These are phyloP conservation scores for Hemicrepidius hirtus DNA, from an alignment of 2,888 invertebrate species.

Conservation along the genomic window DNA sequence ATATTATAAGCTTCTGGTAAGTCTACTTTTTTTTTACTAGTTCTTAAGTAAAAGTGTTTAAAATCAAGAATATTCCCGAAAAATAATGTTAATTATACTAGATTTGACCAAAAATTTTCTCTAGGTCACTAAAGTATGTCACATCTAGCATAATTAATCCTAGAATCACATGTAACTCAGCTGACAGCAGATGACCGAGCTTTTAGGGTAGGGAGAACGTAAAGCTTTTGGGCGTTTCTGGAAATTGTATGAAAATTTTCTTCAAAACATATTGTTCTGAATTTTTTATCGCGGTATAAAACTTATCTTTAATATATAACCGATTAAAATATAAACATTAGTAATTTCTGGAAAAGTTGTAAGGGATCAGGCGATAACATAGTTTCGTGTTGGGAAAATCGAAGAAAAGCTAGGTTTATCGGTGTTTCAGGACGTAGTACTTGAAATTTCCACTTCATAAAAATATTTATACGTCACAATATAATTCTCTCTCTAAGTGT, in stretches of 20 bases:
- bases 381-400: slow-evolving; percentile 23
- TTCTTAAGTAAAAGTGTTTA: slow-evolving; percentile 20
- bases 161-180: slow-evolving; percentile 48
- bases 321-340: too few species aligned
- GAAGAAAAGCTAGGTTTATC: slow-evolving; percentile 1
- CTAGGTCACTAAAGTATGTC: slow-evolving; percentile 36
- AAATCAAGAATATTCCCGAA: background rate
- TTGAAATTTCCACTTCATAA: slow-evolving; percentile 42
- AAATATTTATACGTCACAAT: slow-evolving; percentile 36
- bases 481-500: too few species aligned
- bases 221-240: slow-evolving; percentile 31
- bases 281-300: too few species aligned
- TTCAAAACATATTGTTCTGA: slow-evolving; percentile 1
- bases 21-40: slow-evolving; percentile 55
- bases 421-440: slow-evolving; percentile 3
- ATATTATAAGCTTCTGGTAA: slow-evolving; percentile 69
- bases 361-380: slow-evolving; percentile 1
- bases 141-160: slow-evolving; percentile 28
- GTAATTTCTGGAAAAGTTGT: too few species aligned
- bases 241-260: background rate
- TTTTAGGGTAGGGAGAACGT: slow-evolving; percentile 35
- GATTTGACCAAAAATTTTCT: slow-evolving; percentile 24
- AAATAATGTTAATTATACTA: slow-evolving; percentile 1
- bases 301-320: too few species aligned
- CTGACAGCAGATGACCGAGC: slow-evolving; percentile 51